phyloP scores from a whole-genome alignment of 2,797 vertebrate species.

The Margarornis squamiger region DNA sequence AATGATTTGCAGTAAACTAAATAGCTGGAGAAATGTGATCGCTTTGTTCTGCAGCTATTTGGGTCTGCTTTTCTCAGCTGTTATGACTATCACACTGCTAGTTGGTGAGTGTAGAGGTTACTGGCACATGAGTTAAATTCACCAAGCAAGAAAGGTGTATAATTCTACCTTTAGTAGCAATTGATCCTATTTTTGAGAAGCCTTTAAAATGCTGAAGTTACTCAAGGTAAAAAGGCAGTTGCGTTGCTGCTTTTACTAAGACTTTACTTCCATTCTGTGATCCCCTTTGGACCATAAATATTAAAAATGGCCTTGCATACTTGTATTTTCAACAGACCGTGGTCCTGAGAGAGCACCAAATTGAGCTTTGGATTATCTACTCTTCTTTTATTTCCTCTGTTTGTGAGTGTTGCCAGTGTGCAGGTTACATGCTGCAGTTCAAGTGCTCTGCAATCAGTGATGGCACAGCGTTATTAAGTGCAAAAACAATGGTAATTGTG shows the following conservation, averaged over 20 bases:
- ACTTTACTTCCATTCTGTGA: not conserved
- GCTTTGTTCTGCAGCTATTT: not conserved
- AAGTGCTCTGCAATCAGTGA: not conserved
- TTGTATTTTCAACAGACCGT: not conserved
- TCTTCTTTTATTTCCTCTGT: not conserved
- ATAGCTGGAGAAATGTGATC: not conserved
- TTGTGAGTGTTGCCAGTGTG: not conserved
- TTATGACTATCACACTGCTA: accelerated
- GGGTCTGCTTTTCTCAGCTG: not conserved
- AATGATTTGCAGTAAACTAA: not conserved
- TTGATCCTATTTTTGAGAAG: not conserved
- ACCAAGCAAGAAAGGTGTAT: not conserved
- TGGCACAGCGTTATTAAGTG: not conserved
- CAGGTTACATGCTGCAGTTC: not conserved
- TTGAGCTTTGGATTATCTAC: not conserved
- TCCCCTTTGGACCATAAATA: not conserved
- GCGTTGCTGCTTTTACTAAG: not conserved
- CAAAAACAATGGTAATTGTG: not conserved
- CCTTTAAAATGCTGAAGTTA: not conserved
- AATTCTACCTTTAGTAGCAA: not conserved
- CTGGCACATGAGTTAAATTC: not conserved
- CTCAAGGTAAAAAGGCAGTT: not conserved
- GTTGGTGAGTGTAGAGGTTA: not conserved
- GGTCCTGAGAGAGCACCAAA: not conserved
- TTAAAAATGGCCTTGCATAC: not conserved